phyloP scores from a whole-genome alignment of 2,797 vertebrate species.

The Phaenicophaeus curvirostris region DNA sequence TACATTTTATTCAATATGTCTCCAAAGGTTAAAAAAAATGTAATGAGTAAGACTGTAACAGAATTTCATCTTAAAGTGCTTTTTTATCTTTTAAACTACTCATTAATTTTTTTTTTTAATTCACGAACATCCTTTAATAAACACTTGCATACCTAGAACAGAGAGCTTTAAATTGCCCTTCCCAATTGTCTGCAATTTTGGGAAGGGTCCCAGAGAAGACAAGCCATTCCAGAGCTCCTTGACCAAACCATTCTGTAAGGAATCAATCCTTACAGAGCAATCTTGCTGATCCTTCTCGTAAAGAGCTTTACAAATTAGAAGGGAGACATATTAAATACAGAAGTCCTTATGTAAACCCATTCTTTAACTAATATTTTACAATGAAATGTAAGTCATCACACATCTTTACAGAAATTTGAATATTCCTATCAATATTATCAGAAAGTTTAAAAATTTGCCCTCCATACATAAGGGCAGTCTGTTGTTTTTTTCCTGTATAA shows the following conservation, averaged over 20 bases:
- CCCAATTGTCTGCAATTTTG: constrained; percentile 30
- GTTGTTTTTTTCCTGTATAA: constrained; percentile 74
- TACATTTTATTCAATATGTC: constrained; percentile 82
- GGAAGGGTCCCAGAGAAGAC: constrained; percentile 54
- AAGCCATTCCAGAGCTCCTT: constrained; percentile 54
- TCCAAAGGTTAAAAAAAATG: constrained; percentile 74
- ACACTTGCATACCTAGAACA: constrained; percentile 46
- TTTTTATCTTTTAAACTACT: constrained; percentile 51
- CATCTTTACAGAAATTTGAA: constrained; percentile 90
- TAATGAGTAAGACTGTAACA: constrained; percentile 76
- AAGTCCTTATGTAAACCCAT: constrained; percentile 85
- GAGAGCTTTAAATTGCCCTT: constrained; percentile 63
- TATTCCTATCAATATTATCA: constrained; percentile 86
- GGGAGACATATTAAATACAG: constrained; percentile 87
- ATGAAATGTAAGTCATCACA: constrained; percentile 89
- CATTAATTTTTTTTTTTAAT: constrained; percentile 39
- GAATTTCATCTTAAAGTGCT: constrained; percentile 80
- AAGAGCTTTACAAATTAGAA: constrained; percentile 70
- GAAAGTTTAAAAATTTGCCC: constrained; percentile 88
- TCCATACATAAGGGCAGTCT: constrained; percentile 75
- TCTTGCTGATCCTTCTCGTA: constrained; percentile 25
- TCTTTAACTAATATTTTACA: constrained; percentile 94
- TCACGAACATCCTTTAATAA: constrained; percentile 27
- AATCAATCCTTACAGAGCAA: constrained; percentile 43
- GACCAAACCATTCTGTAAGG: constrained; percentile 39